A percentile compares a stretch with the other conserved stretches of the same genome.
Evolutionary conservation across 2,113 vertebrate genomes (phyloP).

Genomic region (Sceloporus tristichus): DNA sequence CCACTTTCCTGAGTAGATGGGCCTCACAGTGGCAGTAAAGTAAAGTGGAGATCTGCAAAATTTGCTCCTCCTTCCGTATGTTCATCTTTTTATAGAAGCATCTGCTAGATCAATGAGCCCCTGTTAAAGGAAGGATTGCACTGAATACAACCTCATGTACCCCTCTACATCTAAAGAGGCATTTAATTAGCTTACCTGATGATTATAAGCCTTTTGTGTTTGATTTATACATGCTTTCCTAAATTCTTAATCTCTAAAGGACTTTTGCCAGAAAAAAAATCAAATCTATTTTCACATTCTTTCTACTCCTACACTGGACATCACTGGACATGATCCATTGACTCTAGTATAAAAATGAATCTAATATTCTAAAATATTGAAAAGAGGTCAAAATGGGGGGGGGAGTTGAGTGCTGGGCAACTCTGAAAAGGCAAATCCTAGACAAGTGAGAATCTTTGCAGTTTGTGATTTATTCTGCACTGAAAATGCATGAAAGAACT

Average conservation of each 20-base stretch:
- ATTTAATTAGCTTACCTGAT: conserved; percentile 3
- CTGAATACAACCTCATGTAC: background rate
- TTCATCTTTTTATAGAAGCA: background rate
- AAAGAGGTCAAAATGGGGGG: no score
- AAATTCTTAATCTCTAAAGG: background rate
- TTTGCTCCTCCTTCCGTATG: background rate
- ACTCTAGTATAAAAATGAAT: background rate
- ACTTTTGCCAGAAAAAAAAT: background rate
- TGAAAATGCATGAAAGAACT: no score
- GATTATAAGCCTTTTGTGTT: background rate
- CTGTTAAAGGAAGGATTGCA: background rate
- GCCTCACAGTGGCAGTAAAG: background rate
- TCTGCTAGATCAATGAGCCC: background rate
- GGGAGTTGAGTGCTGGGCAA: no score
- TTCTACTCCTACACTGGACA: background rate
- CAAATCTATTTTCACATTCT: background rate
- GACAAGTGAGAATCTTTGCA: no score
- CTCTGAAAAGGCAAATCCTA: no score
- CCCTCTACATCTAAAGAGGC: background rate
- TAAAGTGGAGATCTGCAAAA: background rate
- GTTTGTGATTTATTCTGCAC: no score
- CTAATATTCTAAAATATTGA: no score
- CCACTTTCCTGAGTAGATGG: background rate
- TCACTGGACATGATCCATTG: background rate
- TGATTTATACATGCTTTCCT: background rate